Conservation (phyloP, 2,113 vertebrate species). For the Charadrius vociferus region DNA sequence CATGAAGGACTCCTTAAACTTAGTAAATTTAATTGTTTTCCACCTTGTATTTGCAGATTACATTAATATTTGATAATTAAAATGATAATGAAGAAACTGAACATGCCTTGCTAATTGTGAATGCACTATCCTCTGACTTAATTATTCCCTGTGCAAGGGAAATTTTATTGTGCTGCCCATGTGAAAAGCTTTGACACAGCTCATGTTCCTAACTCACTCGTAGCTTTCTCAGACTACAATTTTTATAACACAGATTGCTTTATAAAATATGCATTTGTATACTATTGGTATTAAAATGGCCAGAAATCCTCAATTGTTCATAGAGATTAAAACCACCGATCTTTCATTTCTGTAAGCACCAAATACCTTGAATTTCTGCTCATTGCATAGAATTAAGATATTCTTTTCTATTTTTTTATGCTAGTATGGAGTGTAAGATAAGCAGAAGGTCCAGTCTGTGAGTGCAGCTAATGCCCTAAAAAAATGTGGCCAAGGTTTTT, state of each 20-base stretch:
- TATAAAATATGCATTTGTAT: neutral
- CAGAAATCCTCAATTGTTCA: neutral
- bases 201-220: neutral
- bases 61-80: conserved; percentile 54
- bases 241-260: neutral
- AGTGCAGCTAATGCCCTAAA: neutral
- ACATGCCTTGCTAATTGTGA: neutral
- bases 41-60: conserved; percentile 18
- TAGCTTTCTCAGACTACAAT: neutral
- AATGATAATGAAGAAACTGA: conserved; percentile 29
- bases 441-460: neutral
- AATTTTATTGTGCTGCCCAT: neutral
- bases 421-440: neutral
- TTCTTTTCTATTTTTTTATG: neutral
- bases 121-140: neutral
- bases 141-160: neutral
- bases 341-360: neutral
- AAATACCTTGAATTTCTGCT: neutral
- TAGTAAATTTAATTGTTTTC: conserved; percentile 28
- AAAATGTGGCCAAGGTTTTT: neutral
- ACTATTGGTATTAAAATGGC: neutral
- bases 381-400: neutral
- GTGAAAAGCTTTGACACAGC: neutral
- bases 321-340: neutral
- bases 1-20: conserved; percentile 4